A percentile compares a stretch with the other conserved stretches of the same genome.
Evolutionary conservation across 2,113 vertebrate species (phyloP).

Genomic region (Tachycineta bicolor): DNA sequence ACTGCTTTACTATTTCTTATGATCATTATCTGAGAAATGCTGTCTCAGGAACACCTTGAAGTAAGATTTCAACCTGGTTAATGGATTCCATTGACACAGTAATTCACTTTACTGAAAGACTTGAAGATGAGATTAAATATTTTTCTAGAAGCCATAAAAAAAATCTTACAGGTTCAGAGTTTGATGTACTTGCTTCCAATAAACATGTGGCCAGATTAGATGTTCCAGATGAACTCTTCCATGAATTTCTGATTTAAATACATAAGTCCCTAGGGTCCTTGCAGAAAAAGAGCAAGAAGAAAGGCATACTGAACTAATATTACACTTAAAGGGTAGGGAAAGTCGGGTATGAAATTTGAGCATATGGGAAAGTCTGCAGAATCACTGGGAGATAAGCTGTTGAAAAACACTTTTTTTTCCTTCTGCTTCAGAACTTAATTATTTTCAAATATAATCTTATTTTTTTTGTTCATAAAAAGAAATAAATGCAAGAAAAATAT

Average conservation of each 20-base stretch:
- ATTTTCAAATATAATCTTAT: not conserved
- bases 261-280: not conserved
- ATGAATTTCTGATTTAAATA: not conserved
- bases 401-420: not conserved
- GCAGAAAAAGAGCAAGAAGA: not conserved
- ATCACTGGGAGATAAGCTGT: not conserved
- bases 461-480: not conserved
- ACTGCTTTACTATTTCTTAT: not conserved
- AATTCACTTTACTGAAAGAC: not conserved
- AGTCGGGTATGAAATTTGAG: not conserved
- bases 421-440: not conserved
- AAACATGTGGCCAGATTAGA: not conserved
- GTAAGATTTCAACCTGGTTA: not conserved
- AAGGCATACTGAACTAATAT: not conserved
- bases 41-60: not conserved
- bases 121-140: not conserved
- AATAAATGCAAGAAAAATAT: not conserved
- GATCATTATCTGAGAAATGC: not conserved
- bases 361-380: not conserved
- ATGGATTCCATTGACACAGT: not conserved
- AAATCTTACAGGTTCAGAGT: not conserved
- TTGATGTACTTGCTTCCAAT: not conserved
- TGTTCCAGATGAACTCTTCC: not conserved
- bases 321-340: not conserved
- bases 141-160: not conserved